Percentiles rank a stretch among this genome's conserved stretches.
Conservation (phyloP, 2,113 vertebrate species). For the Podarcis cretensis region DNA sequence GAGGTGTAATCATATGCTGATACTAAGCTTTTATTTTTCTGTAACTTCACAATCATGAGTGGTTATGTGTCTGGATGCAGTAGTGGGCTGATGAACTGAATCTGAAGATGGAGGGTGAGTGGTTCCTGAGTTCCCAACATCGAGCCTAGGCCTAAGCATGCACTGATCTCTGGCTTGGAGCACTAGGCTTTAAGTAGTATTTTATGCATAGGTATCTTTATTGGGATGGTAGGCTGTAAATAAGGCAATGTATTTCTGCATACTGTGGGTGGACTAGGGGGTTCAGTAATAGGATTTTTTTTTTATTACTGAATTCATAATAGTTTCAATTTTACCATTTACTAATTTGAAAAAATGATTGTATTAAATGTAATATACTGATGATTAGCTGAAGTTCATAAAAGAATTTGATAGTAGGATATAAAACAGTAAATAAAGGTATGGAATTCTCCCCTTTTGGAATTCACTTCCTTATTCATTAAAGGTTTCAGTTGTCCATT, state of each 20-base stretch:
- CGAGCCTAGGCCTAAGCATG: not conserved
- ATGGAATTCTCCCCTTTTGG: not conserved
- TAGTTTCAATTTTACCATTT: not conserved
- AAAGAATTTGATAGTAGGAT: accelerated
- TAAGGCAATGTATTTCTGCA: not conserved
- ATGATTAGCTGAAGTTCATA: not conserved
- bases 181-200: not conserved
- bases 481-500: not conserved
- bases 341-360: not conserved
- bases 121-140: no score
- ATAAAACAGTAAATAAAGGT: not conserved
- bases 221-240: not conserved
- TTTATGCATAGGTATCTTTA: not conserved
- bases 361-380: not conserved
- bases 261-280: not conserved
- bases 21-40: no score
- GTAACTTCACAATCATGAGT: no score
- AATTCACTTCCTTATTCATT: not conserved
- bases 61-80: no score
- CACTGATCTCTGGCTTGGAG: not conserved
- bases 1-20: no score
- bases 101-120: no score
- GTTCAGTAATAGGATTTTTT: not conserved
- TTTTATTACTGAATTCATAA: not conserved
- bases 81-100: no score